Evolutionary conservation across 53 echinoderm and acorn worm species (phyloP), one percentile per base, ranked within the genome.

Genomic region (Arbacia lixula): DNA sequence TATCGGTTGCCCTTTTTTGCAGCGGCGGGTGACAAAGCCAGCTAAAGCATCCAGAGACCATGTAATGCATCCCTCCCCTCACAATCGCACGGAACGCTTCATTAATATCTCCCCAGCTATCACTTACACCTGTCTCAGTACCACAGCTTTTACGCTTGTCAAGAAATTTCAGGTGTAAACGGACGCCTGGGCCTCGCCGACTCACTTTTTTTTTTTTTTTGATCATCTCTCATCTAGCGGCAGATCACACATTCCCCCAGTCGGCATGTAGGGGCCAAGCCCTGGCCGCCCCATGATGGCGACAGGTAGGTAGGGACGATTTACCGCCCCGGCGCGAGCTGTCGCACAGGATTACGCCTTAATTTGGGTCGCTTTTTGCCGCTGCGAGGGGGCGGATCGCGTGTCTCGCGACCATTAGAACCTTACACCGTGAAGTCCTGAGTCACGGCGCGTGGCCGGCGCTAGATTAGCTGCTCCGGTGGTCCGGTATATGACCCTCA

Each of bases 101-200:
- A 74, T 74, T 74, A 74, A 74, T 74, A 74, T 53, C 53, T 74
- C 53, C 74, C 50, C 52, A 33, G 33, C 24, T 74, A 49, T 74
- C 74, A 16, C 33, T 53, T 74, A 74, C 74, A 50, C 74, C 74
- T 53, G 74, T 74, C 53, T 31, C 6, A 17, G 6, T 34, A 53
- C 27, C 19, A 14, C 33, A n/a, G 74, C 53, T 51, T 74, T 72
- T 74, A 53, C 74, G 74, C 53, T 53, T 74, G 74, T 74, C 74
- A 52, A 74, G 53, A 74, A 74, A 33, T 74, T 74, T 74, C 74
- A 74, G 72, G 74, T 74, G 74, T 74, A 74, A 71, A 71, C 46
- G 25, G 25, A 46, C 16, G 68, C 42, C 46, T 16, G 42, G 58
- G 9, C 49, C 14, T 46, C 49, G 49, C 49, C 49, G 49, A 46